Base-by-base conservation (phyloP, 2,888 invertebrate genomes). In the Callinectes sapidus region DNA sequence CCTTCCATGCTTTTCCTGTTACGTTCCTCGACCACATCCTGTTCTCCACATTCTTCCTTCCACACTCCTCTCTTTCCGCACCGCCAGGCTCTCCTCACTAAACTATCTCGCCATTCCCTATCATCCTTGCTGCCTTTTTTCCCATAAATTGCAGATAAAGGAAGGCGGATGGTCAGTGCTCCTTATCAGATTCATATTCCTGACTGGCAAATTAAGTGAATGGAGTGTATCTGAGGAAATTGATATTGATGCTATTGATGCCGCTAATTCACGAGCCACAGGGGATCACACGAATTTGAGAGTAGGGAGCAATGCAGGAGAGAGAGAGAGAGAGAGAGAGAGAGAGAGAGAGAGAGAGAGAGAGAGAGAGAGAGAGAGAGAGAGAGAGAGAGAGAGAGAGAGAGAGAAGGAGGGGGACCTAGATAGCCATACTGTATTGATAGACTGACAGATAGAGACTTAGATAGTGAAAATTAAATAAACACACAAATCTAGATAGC, bases 321-420 rank as follows among this genome's bases (percentile, higher is more conserved):
- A 71, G 71, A 71, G 71, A 71, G 71, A 71, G 28, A 71, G 71
- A 71, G 71, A 71, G 71, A 71, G 71, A 71, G 71, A 71, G 71
- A 71, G 71, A 71, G 71, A 71, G 71, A 71, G 71, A 71, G 71
- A 71, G 71, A 71, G 71, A 71, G 71, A 71, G 71, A 71, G 71
- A 28, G 66, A 71, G 66, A 71, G 66, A 71, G 55, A 55, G 55
- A 55, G 55, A 55, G 55, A 55, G 55, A 55, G 55, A 55, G 55
- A 55, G 55, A 55, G 55, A 55, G 55, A 55, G 55, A 55, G 55
- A 55, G 55, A 55, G 55, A 55, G 55, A 55, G 55, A 55, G 55
- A 55, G 55, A 55, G 55, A 55, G 55, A 55, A 13, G 13, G 16
- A 16, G 16, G 13, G 42, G 2, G 10, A 48, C 48, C 48, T 48